Evolutionary conservation across 2,797 vertebrate genomes (phyloP).

Genomic region (Chaetodon trifasciatus): DNA sequence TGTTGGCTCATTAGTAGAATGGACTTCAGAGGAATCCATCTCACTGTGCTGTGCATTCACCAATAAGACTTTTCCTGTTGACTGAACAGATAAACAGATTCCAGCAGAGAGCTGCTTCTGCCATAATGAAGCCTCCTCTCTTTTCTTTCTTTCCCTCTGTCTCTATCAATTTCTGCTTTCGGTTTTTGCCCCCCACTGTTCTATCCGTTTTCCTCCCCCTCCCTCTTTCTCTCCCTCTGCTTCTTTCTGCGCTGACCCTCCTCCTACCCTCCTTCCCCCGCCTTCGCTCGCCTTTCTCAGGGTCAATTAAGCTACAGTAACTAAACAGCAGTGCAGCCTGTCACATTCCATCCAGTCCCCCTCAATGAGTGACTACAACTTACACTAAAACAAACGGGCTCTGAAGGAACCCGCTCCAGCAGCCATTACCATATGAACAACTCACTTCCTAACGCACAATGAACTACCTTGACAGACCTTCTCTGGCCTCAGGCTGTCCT

Average conservation of each 20-base stretch:
- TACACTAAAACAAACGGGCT: conserved; percentile 83
- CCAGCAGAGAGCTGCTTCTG: conserved; percentile 43
- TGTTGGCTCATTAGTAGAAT: conserved; percentile 73
- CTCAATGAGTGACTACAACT: conserved; percentile 81
- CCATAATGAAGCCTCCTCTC: conserved; percentile 45
- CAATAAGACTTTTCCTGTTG: conserved; percentile 56
- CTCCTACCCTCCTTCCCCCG: conserved; percentile 24
- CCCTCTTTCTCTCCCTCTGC: conserved; percentile 29
- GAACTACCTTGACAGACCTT: conserved; percentile 81
- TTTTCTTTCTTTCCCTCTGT: conserved; percentile 39
- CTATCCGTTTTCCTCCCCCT: conserved; percentile 33
- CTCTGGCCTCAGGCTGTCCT: conserved; percentile 75
- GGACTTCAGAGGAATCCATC: conserved; percentile 65
- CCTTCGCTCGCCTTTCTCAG: conserved; percentile 71
- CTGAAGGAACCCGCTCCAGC: conserved; percentile 78
- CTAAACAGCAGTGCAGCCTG: conserved; percentile 78
- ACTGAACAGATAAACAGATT: conserved; percentile 67
- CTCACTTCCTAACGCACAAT: conserved; percentile 80
- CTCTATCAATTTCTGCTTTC: conserved; percentile 56
- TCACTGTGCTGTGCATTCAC: conserved; percentile 45
- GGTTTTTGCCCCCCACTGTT: conserved; percentile 45
- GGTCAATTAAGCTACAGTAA: conserved; percentile 85
- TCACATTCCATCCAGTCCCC: conserved; percentile 83
- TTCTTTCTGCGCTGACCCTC: conserved; percentile 47
- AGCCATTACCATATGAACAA: conserved; percentile 85